These are phyloP conservation scores for Drosophila prosaltans DNA, from an alignment of 1,140 invertebrate species.

Conservation along the genomic window DNA sequence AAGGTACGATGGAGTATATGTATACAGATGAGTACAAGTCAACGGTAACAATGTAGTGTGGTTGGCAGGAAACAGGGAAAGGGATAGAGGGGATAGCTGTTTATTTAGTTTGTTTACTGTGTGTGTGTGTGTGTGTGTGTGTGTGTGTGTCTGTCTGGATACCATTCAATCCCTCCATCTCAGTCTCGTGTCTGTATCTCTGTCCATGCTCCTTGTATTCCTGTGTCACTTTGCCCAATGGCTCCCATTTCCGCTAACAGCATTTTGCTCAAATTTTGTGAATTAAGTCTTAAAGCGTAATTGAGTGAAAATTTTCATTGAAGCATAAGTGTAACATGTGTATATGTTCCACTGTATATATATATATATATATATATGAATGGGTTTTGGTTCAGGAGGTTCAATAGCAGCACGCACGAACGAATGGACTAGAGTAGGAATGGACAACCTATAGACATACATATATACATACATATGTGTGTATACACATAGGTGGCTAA, in stretches of 20 bases:
- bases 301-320: constrained; percentile 82
- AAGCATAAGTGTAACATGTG: constrained; percentile 54
- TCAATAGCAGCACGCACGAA: constrained; percentile 9
- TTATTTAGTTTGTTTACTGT: constrained; percentile 35
- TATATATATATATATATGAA: constrained; percentile 14
- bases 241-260: constrained; percentile 65
- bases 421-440: neutral
- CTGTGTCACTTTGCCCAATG: neutral
- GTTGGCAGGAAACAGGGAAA: neutral
- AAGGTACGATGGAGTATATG: constrained; percentile 39
- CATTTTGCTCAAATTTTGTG: constrained; percentile 66
- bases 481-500: neutral
- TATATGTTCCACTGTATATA: neutral
- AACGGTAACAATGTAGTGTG: neutral
- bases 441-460: neutral
- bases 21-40: constrained; percentile 6
- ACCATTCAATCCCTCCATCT: constrained; percentile 8
- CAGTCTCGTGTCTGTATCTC: neutral
- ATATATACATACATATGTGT: neutral
- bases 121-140: constrained; percentile 3
- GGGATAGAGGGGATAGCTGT: neutral
- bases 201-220: no score
- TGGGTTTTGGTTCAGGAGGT: constrained; percentile 14
- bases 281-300: constrained; percentile 82
- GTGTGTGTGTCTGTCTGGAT: neutral